Percentiles rank a stretch among this genome's conserved stretches.
phyloP scores from a whole-genome alignment of 2,113 vertebrate species.

The Amblyornis subalaris region DNA sequence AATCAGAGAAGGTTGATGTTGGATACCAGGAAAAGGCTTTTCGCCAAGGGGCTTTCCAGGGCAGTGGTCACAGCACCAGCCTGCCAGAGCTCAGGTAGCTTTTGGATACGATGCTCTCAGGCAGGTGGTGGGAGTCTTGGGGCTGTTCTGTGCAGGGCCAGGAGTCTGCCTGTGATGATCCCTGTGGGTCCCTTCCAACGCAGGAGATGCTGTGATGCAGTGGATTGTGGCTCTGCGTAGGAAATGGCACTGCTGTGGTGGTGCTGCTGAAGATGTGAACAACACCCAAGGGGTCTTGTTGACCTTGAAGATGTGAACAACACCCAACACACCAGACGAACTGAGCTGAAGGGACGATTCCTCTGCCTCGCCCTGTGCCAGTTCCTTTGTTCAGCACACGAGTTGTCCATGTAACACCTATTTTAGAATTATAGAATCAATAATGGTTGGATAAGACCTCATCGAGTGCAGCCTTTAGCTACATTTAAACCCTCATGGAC shows the following conservation, averaged over 20 bases:
- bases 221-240: rapidly evolving
- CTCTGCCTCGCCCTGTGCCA: rapidly evolving
- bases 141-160: not conserved
- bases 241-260: rapidly evolving
- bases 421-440: not conserved
- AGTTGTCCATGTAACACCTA: not conserved
- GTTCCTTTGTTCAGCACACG: not conserved
- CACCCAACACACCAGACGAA: rapidly evolving
- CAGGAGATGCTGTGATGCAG: not conserved
- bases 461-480: not conserved
- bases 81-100: not conserved
- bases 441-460: not conserved
- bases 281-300: rapidly evolving
- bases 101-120: not conserved
- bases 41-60: not conserved
- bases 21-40: not conserved
- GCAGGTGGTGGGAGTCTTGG: rapidly evolving
- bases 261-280: rapidly evolving
- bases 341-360: not conserved
- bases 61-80: not conserved
- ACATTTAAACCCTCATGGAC: rapidly evolving
- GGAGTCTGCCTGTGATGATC: not conserved
- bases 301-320: rapidly evolving
- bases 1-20: no score
- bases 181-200: not conserved